A percentile compares a stretch with the other conserved stretches of the same genome.
phyloP scores from a whole-genome alignment of 2,888 invertebrate genomes.

The Serripes groenlandicus region DNA sequence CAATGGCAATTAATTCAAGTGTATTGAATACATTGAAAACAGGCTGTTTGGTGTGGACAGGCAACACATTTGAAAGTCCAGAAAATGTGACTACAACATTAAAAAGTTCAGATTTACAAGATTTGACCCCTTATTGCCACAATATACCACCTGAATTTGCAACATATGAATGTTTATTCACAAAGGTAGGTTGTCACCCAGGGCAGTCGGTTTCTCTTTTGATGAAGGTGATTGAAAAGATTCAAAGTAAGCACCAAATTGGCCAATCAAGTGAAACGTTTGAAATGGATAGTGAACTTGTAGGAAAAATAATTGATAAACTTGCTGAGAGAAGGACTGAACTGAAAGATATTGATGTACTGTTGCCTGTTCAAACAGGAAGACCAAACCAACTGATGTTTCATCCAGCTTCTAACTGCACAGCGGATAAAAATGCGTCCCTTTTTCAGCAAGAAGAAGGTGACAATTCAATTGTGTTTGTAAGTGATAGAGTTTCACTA shows the following conservation, averaged over 20 bases:
- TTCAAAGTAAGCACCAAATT: conserved; percentile 34
- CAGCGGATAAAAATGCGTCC: conserved; percentile 50
- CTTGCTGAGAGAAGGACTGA: conserved; percentile 26
- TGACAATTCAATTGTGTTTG: conserved; percentile 50
- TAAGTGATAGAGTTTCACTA: conserved; percentile 72
- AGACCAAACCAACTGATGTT: conserved; percentile 15
- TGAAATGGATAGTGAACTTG: conserved; percentile 43
- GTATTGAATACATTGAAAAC: neutral
- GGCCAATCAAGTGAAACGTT: neutral
- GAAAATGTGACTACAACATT: conserved; percentile 27
- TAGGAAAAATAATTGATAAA: conserved; percentile 55
- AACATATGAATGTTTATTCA: conserved; percentile 35
- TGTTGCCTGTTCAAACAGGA: conserved; percentile 46
- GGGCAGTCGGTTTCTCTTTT: conserved; percentile 39
- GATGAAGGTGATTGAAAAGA: conserved; percentile 32
- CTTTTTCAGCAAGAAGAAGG: conserved; percentile 50
- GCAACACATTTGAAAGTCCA: conserved; percentile 55
- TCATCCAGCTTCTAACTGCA: conserved; percentile 45
- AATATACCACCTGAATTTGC: conserved; percentile 55
- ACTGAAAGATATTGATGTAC: conserved; percentile 16
- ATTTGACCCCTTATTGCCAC: conserved; percentile 60
- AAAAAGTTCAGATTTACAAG: conserved; percentile 26
- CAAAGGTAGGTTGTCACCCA: conserved; percentile 42
- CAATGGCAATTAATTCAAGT: neutral
- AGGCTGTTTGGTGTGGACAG: conserved; percentile 55